Evolutionary conservation across 2,113 vertebrate genomes (phyloP).

Genomic region (Rhinogobius similis): DNA sequence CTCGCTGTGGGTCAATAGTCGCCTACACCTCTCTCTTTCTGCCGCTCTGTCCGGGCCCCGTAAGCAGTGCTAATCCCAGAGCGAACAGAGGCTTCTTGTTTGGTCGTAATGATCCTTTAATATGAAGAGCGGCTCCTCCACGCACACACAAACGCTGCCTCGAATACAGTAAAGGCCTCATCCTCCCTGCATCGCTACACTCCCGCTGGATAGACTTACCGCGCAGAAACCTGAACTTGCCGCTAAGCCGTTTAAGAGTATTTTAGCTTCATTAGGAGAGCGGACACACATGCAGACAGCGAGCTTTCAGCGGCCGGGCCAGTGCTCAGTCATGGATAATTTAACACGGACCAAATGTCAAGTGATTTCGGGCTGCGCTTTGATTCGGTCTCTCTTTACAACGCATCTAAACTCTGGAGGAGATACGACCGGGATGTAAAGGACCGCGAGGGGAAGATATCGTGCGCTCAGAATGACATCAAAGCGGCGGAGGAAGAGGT

Average conservation of each 20-base stretch:
- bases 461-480: background rate
- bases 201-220: constrained; percentile 80
- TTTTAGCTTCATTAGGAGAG: constrained; percentile 81
- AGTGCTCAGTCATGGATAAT: constrained; percentile 70
- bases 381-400: constrained; percentile 48
- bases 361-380: constrained; percentile 67
- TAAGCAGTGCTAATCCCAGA: constrained; percentile 68
- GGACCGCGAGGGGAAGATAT: background rate
- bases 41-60: constrained; percentile 52
- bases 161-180: constrained; percentile 45
- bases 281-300: constrained; percentile 73
- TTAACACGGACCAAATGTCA: constrained; percentile 75
- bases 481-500: background rate
- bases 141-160: constrained; percentile 22
- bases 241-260: constrained; percentile 81
- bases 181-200: constrained; percentile 77
- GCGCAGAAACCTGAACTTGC: constrained; percentile 79
- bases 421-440: background rate
- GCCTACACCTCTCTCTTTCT: background rate
- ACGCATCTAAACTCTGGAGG: background rate
- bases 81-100: constrained; percentile 74
- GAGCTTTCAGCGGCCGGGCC: constrained; percentile 72
- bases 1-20: background rate
- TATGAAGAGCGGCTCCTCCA: constrained; percentile 69
- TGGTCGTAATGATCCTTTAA: constrained; percentile 81